These are phyloP conservation scores for Nomada hirtipes DNA, from an alignment of 2,888 invertebrate species.

Conservation along the genomic window DNA sequence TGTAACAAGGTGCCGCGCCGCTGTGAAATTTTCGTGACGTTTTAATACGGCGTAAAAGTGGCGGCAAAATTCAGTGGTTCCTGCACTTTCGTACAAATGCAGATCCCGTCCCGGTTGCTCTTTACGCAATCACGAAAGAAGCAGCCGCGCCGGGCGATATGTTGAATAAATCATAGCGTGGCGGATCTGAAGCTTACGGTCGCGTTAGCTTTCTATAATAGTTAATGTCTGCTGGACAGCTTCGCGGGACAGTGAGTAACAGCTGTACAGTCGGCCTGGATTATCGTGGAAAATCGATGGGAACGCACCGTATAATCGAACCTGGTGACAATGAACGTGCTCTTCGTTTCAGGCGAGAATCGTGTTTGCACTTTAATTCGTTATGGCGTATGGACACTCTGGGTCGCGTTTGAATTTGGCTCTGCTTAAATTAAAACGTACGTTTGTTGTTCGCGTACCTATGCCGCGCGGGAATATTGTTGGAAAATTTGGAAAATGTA, in stretches of 20 bases:
- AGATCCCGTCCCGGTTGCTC: neutral
- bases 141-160: neutral
- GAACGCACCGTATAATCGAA: conserved; percentile 1
- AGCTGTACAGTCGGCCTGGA: conserved; percentile 5
- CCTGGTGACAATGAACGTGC: neutral
- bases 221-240: conserved; percentile 71
- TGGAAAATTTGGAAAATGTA: too few species aligned
- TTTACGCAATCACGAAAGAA: conserved; percentile 7
- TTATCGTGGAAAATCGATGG: conserved; percentile 17
- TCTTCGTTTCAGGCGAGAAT: neutral
- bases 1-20: neutral
- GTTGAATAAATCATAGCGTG: conserved; percentile 38
- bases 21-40: conserved; percentile 9
- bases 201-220: conserved; percentile 45
- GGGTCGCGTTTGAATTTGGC: neutral
- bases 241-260: conserved; percentile 68
- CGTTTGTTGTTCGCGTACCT: too few species aligned
- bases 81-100: neutral
- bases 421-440: too few species aligned
- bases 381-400: neutral
- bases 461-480: too few species aligned
- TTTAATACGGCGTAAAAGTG: conserved; percentile 33
- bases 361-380: conserved; percentile 20
- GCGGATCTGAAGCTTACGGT: conserved; percentile 57
- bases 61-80: neutral